Base-by-base conservation (phyloP, 2,888 invertebrate genomes). In the Nysson spinosus region DNA sequence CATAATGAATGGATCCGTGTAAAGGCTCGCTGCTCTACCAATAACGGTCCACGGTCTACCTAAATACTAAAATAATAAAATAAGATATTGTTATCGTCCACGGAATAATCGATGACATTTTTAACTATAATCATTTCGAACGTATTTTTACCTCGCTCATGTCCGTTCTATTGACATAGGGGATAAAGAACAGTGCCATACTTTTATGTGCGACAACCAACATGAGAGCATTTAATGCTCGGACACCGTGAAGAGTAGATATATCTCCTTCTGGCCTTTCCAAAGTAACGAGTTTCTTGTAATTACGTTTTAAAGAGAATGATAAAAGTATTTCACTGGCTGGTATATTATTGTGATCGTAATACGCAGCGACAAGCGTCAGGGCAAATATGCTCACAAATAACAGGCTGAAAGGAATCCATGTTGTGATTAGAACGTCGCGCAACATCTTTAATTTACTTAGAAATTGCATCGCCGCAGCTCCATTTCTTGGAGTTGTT, bases 1-100 rank as follows among this genome's bases (percentile, higher is more conserved):
- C 89, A 93, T 91, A 49, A 93, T 89, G 81, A 93, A 93, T 0
- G 92, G 92, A 87, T 93, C 93, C 0, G 93, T 93, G 77, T 93
- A 93, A 4, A 93, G 87, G 70, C 92, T 92, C 1, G 93, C 92
- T 0, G 92, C 92, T 75, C 93, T 88, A 34, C 91, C 92, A 49
- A 93, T 84, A 0, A 92, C 92, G 0, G 92, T 91, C 91, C 92
- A 93, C 2, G 92, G 89, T 78, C 89, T 88, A 0, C 91, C 91
- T 49, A 92, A 84, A 64, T 86, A 88, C 92, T 92, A 1, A 12
- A 46, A 50, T 42, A 11, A 17, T 11, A 39, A 34, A 1, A 4
- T 14, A 19, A 39, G 20, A 14, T 17, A 40, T 22, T 16, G 42
- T 26, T 6, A 4, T 22, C 6, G 3, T 16, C 7, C 14, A 19